Evolutionary conservation across 2,113 vertebrate species (phyloP).

Genomic region (Phaetusa simplex): DNA sequence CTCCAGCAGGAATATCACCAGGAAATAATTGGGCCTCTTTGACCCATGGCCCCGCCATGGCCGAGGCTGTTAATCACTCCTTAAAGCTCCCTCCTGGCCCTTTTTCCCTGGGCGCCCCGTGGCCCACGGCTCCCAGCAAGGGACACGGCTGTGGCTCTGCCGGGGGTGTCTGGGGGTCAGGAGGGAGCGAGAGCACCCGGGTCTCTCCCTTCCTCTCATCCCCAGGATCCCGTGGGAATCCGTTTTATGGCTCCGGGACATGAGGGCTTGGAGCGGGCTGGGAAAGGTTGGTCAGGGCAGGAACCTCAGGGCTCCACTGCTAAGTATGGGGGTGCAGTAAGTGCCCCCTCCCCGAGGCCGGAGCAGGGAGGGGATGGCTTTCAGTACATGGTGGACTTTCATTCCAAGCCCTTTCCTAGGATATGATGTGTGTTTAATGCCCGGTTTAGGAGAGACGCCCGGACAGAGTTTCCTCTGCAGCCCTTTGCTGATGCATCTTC

Average conservation of each 20-base stretch:
- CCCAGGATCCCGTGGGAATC: background rate
- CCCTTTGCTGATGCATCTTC: background rate
- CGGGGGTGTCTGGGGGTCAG: background rate
- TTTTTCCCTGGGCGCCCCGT: fast-evolving
- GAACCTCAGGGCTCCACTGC: background rate
- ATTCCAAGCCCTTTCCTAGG: background rate
- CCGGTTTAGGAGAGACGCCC: background rate
- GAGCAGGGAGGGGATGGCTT: background rate
- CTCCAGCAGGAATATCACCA: background rate
- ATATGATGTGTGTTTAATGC: fast-evolving
- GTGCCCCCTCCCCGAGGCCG: background rate
- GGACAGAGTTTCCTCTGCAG: background rate
- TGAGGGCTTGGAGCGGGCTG: background rate
- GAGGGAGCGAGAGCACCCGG: fast-evolving
- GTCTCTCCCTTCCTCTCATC: background rate
- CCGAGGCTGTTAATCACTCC: background rate
- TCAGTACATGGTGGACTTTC: fast-evolving
- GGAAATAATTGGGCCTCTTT: background rate
- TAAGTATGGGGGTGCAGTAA: fast-evolving
- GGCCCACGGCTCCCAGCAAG: background rate
- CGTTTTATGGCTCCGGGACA: background rate
- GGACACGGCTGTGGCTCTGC: background rate
- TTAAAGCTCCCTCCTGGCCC: background rate
- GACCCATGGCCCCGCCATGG: background rate
- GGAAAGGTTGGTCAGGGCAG: background rate